phyloP scores from a whole-genome alignment of 2,888 invertebrate genomes.

The Mamestra brassicae region DNA sequence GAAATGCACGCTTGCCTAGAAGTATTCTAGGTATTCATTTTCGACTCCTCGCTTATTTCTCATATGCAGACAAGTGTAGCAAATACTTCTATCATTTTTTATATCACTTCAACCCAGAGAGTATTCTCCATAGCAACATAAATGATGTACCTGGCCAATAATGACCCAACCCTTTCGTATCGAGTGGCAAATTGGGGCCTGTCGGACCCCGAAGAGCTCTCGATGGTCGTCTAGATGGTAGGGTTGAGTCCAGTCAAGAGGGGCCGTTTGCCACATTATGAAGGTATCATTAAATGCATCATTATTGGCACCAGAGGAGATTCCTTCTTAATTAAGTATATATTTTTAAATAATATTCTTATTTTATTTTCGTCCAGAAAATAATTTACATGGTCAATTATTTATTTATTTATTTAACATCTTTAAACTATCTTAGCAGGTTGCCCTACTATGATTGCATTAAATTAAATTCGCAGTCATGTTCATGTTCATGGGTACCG shows the following conservation, averaged over 20 bases:
- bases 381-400: too few species aligned
- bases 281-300: slow-evolving; percentile 1
- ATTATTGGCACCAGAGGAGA: not conserved
- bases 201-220: slow-evolving; percentile 19
- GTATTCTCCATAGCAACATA: not conserved
- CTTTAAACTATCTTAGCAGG: too few species aligned
- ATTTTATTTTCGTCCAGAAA: too few species aligned
- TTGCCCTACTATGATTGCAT: too few species aligned
- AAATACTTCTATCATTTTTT: not conserved
- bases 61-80: too few species aligned
- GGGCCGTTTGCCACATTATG: slow-evolving; percentile 3
- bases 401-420: too few species aligned
- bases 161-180: slow-evolving; percentile 20
- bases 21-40: too few species aligned
- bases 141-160: slow-evolving; percentile 19
- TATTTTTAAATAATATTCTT: not conserved
- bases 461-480: too few species aligned
- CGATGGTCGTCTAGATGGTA: slow-evolving; percentile 9
- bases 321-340: not conserved
- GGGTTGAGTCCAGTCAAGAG: slow-evolving; percentile 11
- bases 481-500: too few species aligned
- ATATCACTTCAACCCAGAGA: not conserved
- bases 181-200: slow-evolving; percentile 32
- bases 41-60: too few species aligned
- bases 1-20: too few species aligned